Conservation (phyloP, 2,888 invertebrate species). For the Plebejus anna region DNA sequence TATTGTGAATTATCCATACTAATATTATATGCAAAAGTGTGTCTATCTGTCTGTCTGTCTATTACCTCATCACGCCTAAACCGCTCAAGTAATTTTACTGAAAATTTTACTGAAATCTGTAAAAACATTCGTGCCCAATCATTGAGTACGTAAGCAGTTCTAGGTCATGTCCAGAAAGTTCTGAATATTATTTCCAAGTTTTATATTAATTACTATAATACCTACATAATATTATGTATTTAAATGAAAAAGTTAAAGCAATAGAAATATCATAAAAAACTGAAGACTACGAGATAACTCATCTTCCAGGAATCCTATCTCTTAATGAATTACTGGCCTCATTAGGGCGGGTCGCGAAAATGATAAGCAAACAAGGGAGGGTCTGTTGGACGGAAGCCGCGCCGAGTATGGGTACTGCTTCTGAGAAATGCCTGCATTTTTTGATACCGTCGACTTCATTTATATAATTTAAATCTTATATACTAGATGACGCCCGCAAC, state of each 20-base stretch:
- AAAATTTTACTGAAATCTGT: no score
- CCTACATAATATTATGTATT: no score
- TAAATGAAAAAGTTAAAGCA: not conserved
- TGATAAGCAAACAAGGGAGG: conserved; percentile 69
- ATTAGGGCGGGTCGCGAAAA: conserved; percentile 71
- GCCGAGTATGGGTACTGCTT: conserved; percentile 46
- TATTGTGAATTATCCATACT: no score
- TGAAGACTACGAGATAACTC: conserved; percentile 46
- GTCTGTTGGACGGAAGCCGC: conserved; percentile 53
- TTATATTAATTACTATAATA: no score
- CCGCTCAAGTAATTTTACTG: no score
- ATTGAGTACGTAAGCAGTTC: no score
- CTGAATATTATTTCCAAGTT: not conserved
- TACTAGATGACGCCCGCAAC: no score
- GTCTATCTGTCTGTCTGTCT: no score
- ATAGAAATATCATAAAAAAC: conserved; percentile 11
- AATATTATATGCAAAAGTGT: no score
- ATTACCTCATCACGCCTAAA: no score
- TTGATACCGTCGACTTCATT: conserved; percentile 10
- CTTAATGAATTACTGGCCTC: conserved; percentile 62
- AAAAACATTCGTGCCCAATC: no score
- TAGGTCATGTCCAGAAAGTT: not conserved
- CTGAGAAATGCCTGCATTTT: conserved; percentile 26
- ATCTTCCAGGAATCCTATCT: conserved; percentile 48
- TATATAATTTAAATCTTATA: not conserved